A percentile compares a stretch with the other conserved stretches of the same genome.
Conservation (phyloP, 2,888 invertebrate species). For the Caenorhabditis parvicauda region DNA sequence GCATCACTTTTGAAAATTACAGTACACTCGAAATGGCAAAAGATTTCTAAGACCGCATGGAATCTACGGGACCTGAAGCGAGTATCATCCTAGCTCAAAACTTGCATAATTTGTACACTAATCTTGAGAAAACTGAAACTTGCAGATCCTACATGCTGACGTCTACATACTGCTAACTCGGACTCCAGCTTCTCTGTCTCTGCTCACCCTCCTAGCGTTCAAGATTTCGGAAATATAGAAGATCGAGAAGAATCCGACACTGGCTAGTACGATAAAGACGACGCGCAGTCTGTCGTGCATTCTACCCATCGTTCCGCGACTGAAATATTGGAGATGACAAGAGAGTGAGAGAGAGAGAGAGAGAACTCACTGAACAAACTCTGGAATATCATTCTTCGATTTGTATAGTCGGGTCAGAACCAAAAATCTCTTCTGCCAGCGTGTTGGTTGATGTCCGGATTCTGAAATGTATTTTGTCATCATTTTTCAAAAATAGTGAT, state of each 20-base stretch:
- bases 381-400: slow-evolving; percentile 41
- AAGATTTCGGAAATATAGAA: slow-evolving; percentile 33
- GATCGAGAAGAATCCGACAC: slow-evolving; percentile 38
- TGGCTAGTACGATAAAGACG: slow-evolving; percentile 44
- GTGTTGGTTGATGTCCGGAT: slow-evolving; percentile 40
- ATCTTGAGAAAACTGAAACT: too few relatives aligned
- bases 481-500: too few relatives aligned
- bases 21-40: too few relatives aligned
- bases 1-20: too few relatives aligned
- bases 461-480: too few relatives aligned
- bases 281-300: slow-evolving; percentile 56
- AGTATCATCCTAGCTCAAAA: too few relatives aligned
- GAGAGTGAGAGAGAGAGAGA: background rate
- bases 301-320: slow-evolving; percentile 50
- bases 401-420: slow-evolving; percentile 47
- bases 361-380: slow-evolving; percentile 46
- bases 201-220: slow-evolving; percentile 28
- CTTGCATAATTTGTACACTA: too few relatives aligned
- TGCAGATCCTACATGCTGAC: too few relatives aligned
- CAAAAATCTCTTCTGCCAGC: slow-evolving; percentile 45
- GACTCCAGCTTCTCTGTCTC: slow-evolving; percentile 43
- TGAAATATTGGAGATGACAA: slow-evolving; percentile 14
- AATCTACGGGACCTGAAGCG: too few relatives aligned
- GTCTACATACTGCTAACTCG: slow-evolving; percentile 39
- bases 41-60: too few relatives aligned